A percentile compares a stretch with the other conserved stretches of the same genome.
phyloP scores from a whole-genome alignment of 2,888 invertebrate genomes.

The Cantharis rufa region DNA sequence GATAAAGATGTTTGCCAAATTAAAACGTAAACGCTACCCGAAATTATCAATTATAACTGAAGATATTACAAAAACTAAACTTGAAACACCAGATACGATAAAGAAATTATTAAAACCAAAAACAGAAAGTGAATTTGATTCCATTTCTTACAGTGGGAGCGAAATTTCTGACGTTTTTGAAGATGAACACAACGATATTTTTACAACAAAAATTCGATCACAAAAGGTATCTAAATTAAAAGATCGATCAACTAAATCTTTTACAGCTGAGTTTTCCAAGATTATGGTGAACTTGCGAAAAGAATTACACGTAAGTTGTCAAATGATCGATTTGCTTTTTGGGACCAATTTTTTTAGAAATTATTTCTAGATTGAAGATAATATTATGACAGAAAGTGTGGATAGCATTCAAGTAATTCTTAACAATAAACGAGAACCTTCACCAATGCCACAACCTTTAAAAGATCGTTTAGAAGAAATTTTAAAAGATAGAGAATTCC shows the following conservation, averaged over 20 bases:
- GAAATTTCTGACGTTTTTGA: conserved; percentile 43
- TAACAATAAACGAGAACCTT: conserved; percentile 6
- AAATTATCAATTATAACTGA: conserved; percentile 6
- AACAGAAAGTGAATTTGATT: conserved; percentile 34
- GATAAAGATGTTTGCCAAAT: background rate
- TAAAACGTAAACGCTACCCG: conserved; percentile 3
- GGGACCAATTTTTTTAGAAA: background rate
- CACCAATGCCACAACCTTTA: conserved; percentile 16
- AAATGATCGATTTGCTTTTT: background rate
- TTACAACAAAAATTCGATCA: conserved; percentile 27
- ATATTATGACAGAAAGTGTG: conserved; percentile 27
- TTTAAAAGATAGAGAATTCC: conserved; percentile 20
- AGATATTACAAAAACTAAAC: background rate
- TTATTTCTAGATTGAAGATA: conserved; percentile 21
- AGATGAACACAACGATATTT: conserved; percentile 40
- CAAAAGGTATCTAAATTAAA: conserved; percentile 40
- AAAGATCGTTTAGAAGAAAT: conserved; percentile 9
- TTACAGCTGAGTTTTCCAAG: conserved; percentile 44
- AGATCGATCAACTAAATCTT: conserved; percentile 40
- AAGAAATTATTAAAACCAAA: conserved; percentile 36
- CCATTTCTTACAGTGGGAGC: conserved; percentile 35
- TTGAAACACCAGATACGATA: conserved; percentile 32
- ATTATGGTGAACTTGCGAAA: conserved; percentile 39
- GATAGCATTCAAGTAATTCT: conserved; percentile 24
- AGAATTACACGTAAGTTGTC: conserved; percentile 37